Base-by-base conservation (phyloP, 2,113 vertebrate species). In the Chamaea fasciata region DNA sequence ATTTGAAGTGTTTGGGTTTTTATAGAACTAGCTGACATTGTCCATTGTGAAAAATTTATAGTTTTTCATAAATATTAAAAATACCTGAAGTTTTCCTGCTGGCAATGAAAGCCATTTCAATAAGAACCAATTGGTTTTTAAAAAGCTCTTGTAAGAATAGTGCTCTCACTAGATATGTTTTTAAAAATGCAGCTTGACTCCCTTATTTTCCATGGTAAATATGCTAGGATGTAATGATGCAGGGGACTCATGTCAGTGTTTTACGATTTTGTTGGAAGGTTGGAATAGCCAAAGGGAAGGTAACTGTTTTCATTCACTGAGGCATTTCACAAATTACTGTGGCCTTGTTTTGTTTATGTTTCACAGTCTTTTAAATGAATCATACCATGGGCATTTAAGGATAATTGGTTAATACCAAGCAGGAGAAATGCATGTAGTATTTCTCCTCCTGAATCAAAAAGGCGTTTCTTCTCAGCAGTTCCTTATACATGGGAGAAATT, bases 51-150 rank as follows among this genome's bases (percentile, higher is more conserved):
- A 95, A 93, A 37, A 20, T 4, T 53, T 37, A 57, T 76, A 5
- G 27, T 71, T 87, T 95, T 89, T 89, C 65, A 44, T 94, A 92
- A 92, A 77, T 92, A 90, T 80, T 94, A 70, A 77, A 88, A 94
- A 79, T 88, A 63, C 15, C 10, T 9, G 1, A 30, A 33, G 8
- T 83, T 90, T 75, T 85, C 49, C 47, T 67, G 24, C 55, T 88
- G 47, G 7, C 59, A 47, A 26, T 53, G 30, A 80, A 92, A 92
- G 15, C 30, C 76, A 44, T 73, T 77, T 39, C 42, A 80, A 77
- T 37, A 87, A 35, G 27, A 92, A 64, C 13, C 22, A 35, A 83
- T 4, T 73, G 62, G 50, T 57, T 90, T 94, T 94, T 55, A 35
- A 83, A 78, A 85, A 80, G 12, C 33, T 91, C 26, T 79, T 85